Evolutionary conservation across 37 sponge, comb jelly and placozoan genomes (phyloP).

Genomic region (Aplysina aerophoba): DNA sequence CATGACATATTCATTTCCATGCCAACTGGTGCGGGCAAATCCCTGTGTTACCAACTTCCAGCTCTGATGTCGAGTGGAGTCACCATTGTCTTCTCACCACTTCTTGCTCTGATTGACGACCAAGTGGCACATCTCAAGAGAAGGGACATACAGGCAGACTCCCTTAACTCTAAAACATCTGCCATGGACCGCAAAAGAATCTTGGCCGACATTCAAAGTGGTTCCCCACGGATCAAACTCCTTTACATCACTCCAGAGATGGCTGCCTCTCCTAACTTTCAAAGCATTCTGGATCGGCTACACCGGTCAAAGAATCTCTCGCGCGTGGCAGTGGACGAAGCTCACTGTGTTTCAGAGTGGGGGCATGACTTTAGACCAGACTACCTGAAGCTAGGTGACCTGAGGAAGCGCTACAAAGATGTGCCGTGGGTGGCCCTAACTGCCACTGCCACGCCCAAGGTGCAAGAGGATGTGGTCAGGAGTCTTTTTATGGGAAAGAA

Average conservation of each 20-base stretch:
- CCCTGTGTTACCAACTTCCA: slow-evolving; percentile 97
- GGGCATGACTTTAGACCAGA: slow-evolving; percentile 99
- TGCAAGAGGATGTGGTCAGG: slow-evolving; percentile 77
- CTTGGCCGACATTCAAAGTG: slow-evolving; percentile 64
- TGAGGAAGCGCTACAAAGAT: slow-evolving; percentile 55
- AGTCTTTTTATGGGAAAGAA: slow-evolving; percentile 56
- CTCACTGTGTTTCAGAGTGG: slow-evolving; percentile 99
- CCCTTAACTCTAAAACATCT: slow-evolving; percentile 89
- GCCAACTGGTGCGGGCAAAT: slow-evolving; percentile 99
- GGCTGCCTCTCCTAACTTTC: slow-evolving; percentile 77
- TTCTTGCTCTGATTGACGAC: slow-evolving; percentile 96
- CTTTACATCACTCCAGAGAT: slow-evolving; percentile 98
- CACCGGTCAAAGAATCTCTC: slow-evolving; percentile 55
- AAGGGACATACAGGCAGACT: slow-evolving; percentile 64
- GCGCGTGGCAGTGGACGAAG: slow-evolving; percentile 91
- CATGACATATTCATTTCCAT: slow-evolving; percentile 95
- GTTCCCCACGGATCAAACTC: slow-evolving; percentile 57
- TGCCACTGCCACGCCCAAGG: slow-evolving; percentile 90
- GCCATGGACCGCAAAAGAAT: slow-evolving; percentile 65
- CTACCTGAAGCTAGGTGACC: slow-evolving; percentile 89
- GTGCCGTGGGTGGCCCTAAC: slow-evolving; percentile 94
- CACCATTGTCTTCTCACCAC: slow-evolving; percentile 93
- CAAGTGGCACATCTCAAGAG: slow-evolving; percentile 79
- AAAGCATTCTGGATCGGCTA: slow-evolving; percentile 45
- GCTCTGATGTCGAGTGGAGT: slow-evolving; percentile 79